A percentile compares a stretch with the other conserved stretches of the same genome.
Evolutionary conservation across 2,113 vertebrate species (phyloP).

Genomic region (Vanacampus margaritifer): DNA sequence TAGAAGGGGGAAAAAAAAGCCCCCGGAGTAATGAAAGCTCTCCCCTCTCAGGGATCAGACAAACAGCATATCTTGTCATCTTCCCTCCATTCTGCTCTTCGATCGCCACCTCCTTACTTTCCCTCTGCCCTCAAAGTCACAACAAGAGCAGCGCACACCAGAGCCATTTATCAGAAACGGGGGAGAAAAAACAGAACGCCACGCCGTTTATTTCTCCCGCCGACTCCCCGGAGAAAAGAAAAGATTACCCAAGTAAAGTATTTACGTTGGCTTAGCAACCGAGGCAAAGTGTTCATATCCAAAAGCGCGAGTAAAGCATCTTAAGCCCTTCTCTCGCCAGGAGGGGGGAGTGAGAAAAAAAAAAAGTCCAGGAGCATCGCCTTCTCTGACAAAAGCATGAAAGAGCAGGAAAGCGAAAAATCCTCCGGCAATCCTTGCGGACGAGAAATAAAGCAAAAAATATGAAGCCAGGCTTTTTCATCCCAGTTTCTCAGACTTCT

Average conservation of each 20-base stretch:
- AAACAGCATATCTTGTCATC: constrained; percentile 49
- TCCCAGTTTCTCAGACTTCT: constrained; percentile 16
- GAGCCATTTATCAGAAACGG: constrained; percentile 34
- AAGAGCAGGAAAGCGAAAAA: constrained; percentile 26
- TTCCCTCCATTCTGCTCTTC: constrained; percentile 17
- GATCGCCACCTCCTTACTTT: constrained; percentile 8
- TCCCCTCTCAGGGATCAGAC: constrained; percentile 42
- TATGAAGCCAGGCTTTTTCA: constrained; percentile 12
- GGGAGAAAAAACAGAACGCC: constrained; percentile 21
- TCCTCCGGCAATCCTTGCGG: constrained; percentile 30
- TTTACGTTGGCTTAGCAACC: constrained; percentile 34
- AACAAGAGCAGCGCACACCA: constrained; percentile 24
- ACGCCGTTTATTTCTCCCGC: constrained; percentile 18
- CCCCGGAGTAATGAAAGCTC: constrained; percentile 55
- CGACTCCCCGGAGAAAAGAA: constrained; percentile 10
- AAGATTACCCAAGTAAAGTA: constrained; percentile 9
- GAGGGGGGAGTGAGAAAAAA: not conserved
- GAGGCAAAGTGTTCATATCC: constrained; percentile 15
- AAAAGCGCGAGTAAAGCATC: constrained; percentile 8
- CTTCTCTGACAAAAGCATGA: constrained; percentile 23
- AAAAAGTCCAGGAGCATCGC: constrained; percentile 12
- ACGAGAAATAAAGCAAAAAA: not conserved
- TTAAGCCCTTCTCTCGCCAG: constrained; percentile 1
- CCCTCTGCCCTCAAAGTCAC: constrained; percentile 28
- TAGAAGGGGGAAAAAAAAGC: constrained; percentile 8